phyloP scores from a whole-genome alignment of 2,888 invertebrate species.

The Brenthis hecate region DNA sequence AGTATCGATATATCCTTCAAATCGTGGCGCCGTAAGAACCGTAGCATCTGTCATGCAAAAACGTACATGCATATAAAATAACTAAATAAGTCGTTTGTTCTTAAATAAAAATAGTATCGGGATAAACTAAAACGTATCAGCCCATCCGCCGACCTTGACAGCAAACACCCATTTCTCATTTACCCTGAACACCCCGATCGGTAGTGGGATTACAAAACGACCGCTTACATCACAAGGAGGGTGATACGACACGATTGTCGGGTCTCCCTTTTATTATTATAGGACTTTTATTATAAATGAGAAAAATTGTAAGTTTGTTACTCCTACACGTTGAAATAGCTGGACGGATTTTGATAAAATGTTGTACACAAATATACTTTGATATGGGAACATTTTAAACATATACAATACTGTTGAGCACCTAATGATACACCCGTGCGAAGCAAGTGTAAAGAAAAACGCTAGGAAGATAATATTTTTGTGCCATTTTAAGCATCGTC shows the following conservation, averaged over 20 bases:
- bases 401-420: too few relatives aligned
- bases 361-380: too few relatives aligned
- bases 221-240: conserved; percentile 19
- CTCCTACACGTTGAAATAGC: too few relatives aligned
- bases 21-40: too few relatives aligned
- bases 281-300: not conserved
- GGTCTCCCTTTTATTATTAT: not conserved
- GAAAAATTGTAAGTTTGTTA: not conserved
- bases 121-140: conserved; percentile 20
- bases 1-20: too few relatives aligned
- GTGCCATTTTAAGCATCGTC: too few relatives aligned
- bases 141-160: conserved; percentile 50
- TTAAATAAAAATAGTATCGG: conserved; percentile 16
- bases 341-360: too few relatives aligned
- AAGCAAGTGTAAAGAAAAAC: too few relatives aligned
- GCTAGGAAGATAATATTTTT: too few relatives aligned
- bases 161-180: conserved; percentile 42
- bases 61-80: not conserved
- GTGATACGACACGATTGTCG: conserved; percentile 32
- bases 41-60: too few relatives aligned
- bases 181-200: conserved; percentile 39
- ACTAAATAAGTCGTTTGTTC: conserved; percentile 3
- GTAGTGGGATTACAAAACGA: conserved; percentile 33
- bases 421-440: too few relatives aligned
- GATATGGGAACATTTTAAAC: too few relatives aligned